A percentile compares a stretch with the other conserved stretches of the same genome.
These are phyloP conservation scores for Scolopax mira DNA, from an alignment of 2,113 vertebrate species.

Conservation along the genomic window DNA sequence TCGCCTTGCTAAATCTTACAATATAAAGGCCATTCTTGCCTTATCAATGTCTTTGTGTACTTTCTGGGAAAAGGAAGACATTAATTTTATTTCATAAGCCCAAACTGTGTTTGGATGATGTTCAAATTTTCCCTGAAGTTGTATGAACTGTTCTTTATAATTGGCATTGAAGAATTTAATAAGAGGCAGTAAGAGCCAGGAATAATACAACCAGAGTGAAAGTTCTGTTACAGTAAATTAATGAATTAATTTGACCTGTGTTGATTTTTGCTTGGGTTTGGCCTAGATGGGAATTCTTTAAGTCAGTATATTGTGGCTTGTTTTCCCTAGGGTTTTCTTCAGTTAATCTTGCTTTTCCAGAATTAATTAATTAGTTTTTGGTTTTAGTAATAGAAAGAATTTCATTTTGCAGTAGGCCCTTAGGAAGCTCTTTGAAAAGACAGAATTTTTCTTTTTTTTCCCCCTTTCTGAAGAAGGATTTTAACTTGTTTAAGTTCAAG, in stretches of 20 bases:
- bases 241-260: not conserved
- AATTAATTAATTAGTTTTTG: not conserved
- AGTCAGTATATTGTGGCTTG: not conserved
- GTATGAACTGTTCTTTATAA: not conserved
- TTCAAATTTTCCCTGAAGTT: not conserved
- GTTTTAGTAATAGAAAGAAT: not conserved
- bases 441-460: not conserved
- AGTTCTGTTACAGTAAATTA: not conserved
- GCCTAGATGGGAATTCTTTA: not conserved
- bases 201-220: not conserved
- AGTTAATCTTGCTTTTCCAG: not conserved
- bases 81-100: not conserved
- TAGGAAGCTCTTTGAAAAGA: slow-evolving; percentile 16
- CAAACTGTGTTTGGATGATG: not conserved
- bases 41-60: not conserved
- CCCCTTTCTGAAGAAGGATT: not conserved
- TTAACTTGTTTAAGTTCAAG: slow-evolving; percentile 31
- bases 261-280: not conserved
- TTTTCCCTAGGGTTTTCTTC: not conserved
- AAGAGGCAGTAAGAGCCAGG: not conserved
- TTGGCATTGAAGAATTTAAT: not conserved
- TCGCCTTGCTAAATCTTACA: not conserved
- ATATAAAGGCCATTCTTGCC: not conserved
- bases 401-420: not conserved
- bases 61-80: not conserved